These are phyloP conservation scores for Diuraphis noxia DNA, from an alignment of 1,140 invertebrate species.

Conservation along the genomic window DNA sequence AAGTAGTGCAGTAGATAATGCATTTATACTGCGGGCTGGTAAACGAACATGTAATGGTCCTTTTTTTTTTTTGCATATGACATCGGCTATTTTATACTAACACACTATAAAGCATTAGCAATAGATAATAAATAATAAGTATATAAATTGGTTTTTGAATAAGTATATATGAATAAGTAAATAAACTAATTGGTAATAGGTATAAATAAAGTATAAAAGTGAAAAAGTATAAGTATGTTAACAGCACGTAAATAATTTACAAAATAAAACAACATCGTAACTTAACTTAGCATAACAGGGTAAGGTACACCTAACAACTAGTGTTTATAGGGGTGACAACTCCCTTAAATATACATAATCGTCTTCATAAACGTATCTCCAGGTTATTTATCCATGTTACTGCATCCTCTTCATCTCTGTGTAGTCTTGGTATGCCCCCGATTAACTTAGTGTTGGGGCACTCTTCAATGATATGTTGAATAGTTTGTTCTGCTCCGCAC, in stretches of 20 bases:
- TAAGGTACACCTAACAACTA: background rate
- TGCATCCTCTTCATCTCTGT: background rate
- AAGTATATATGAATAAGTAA: background rate
- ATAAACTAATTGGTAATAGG: no score
- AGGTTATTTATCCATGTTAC: background rate
- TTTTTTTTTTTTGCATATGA: no score
- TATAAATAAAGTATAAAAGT: background rate
- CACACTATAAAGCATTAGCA: no score
- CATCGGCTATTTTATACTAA: no score
- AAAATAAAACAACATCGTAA: background rate
- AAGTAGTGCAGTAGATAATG: no score
- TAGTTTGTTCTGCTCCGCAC: background rate
- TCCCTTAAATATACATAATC: background rate
- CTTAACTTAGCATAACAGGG: background rate
- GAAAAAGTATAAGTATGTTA: background rate
- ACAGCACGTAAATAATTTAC: background rate
- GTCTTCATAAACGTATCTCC: slow-evolving; percentile 5
- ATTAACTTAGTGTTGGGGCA: slow-evolving; percentile 16
- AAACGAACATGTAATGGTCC: no score
- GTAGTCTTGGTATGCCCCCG: background rate
- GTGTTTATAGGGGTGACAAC: background rate
- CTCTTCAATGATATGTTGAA: background rate
- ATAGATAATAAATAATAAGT: background rate
- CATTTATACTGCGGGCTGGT: no score
- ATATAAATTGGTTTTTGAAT: background rate